Base-by-base conservation (phyloP, 2,888 invertebrate genomes). In the Caenorhabditis afra region DNA sequence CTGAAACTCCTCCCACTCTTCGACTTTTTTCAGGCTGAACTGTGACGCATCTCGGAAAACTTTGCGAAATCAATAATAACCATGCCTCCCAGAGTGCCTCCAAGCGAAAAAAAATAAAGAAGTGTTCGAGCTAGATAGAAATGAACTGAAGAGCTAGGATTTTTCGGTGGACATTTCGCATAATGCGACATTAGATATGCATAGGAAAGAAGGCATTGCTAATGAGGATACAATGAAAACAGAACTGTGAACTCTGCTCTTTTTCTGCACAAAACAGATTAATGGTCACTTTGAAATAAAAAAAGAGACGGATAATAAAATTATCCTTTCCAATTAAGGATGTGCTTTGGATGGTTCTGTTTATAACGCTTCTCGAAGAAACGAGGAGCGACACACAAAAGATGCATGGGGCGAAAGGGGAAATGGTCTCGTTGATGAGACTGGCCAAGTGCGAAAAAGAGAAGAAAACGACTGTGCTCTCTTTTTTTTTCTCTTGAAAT, bases 401-500 rank as follows among this genome's bases (percentile, higher is more conserved):
- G 66, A 66, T 66, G 55, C 66, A 66, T 66, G 47, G 35, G 45
- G 37, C 29, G 4, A 29, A 29, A 55, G 12, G n/a, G 22, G 37
- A 55, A 65, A 65, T 65, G 65, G 65, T 65, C 18, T 65, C 39
- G 11, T 23, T 52, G 37, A 23, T n/a, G 41, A 52, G 50, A 41
- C 41, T 16, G 5, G 10, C 14, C 18, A 18, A 23, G 22, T 20
- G 35, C 22, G 41, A 23, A 50, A 55, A 55, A 53, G 23, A 53
- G 18, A 18, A 39, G 50, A 70, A 68, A 59, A 35, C 47, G 47
- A 50, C 49, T 50, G 50, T 50, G 57, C 50, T 65, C 12, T 44
- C 22, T 47, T 29, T 14, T 20, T 12, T 37, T 7, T 29, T 29
- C 16, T 41, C 10, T 3, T 1, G 22, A 59, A 35, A 61, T 53